Percentiles rank a stretch among this genome's conserved stretches.
These are phyloP conservation scores for Marronus borbonicus DNA, from an alignment of 2,888 invertebrate species.

Conservation along the genomic window DNA sequence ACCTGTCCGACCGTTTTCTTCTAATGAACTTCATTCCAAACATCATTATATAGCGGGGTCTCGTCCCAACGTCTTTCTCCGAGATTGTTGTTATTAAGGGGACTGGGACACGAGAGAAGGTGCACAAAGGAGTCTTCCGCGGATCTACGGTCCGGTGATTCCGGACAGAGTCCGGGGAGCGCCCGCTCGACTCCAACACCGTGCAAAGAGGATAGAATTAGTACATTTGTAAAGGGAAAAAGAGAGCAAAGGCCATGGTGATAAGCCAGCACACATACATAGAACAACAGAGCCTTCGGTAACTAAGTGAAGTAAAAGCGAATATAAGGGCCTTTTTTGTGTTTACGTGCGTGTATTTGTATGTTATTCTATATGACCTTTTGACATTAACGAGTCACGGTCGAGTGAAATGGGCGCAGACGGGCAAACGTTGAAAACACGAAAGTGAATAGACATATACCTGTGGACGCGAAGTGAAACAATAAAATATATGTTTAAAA, in stretches of 20 bases:
- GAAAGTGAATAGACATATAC: neutral
- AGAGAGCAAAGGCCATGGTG: too few species aligned
- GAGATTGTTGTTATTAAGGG: slow-evolving; percentile 48
- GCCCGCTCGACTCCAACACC: neutral
- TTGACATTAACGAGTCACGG: slow-evolving; percentile 45
- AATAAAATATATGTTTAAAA: slow-evolving; percentile 36
- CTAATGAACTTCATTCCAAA: too few species aligned
- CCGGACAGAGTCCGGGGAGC: slow-evolving; percentile 47
- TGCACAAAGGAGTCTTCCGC: slow-evolving; percentile 61
- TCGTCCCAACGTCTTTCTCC: slow-evolving; percentile 24
- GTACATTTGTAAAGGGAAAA: neutral
- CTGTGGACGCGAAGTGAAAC: slow-evolving; percentile 11
- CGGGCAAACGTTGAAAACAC: slow-evolving; percentile 30
- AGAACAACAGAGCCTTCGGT: slow-evolving; percentile 10
- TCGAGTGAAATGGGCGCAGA: slow-evolving; percentile 37
- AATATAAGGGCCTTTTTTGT: neutral
- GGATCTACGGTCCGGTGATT: slow-evolving; percentile 62
- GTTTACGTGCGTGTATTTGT: slow-evolving; percentile 13
- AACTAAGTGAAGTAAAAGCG: neutral
- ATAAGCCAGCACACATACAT: neutral
- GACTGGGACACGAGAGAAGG: slow-evolving; percentile 56
- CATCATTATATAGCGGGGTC: neutral
- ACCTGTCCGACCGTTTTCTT: too few species aligned
- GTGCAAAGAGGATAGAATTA: slow-evolving; percentile 6
- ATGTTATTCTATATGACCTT: slow-evolving; percentile 39